These are phyloP conservation scores for Camarhynchus parvulus DNA, from an alignment of 2,113 vertebrate genomes.

Conservation along the genomic window DNA sequence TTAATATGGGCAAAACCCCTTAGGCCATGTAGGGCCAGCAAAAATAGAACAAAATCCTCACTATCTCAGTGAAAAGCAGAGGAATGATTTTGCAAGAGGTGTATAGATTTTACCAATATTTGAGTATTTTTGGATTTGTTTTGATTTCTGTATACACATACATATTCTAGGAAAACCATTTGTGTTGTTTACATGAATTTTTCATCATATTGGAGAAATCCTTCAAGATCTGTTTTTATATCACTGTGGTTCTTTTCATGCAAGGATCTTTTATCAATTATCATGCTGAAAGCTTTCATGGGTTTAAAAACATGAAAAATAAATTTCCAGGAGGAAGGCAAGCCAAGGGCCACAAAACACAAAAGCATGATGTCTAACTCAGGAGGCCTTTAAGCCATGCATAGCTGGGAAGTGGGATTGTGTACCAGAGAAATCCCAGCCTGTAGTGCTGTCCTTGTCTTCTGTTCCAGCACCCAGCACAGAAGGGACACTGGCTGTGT, in stretches of 20 bases:
- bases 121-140: not conserved
- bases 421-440: not conserved
- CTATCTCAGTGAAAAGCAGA: not conserved
- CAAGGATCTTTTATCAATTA: not conserved
- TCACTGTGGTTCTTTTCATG: not conserved
- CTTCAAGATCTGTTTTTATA: not conserved
- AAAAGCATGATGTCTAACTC: not conserved
- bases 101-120: not conserved
- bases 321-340: not conserved
- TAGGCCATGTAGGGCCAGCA: not conserved
- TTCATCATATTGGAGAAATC: not conserved
- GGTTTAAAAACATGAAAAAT: not conserved
- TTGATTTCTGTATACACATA: not conserved
- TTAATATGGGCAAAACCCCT: not conserved
- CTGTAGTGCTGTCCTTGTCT: not conserved
- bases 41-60: not conserved
- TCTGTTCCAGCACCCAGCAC: not conserved
- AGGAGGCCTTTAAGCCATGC: not conserved
- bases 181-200: not conserved
- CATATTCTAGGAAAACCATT: not conserved
- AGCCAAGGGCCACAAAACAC: not conserved
- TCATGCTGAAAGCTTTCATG: not conserved
- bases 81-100: not conserved
- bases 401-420: not conserved
- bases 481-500: not conserved